A percentile compares a stretch with the other conserved stretches of the same genome.
phyloP scores from a whole-genome alignment of 2,113 vertebrate genomes.

The Corythoichthys intestinalis region DNA sequence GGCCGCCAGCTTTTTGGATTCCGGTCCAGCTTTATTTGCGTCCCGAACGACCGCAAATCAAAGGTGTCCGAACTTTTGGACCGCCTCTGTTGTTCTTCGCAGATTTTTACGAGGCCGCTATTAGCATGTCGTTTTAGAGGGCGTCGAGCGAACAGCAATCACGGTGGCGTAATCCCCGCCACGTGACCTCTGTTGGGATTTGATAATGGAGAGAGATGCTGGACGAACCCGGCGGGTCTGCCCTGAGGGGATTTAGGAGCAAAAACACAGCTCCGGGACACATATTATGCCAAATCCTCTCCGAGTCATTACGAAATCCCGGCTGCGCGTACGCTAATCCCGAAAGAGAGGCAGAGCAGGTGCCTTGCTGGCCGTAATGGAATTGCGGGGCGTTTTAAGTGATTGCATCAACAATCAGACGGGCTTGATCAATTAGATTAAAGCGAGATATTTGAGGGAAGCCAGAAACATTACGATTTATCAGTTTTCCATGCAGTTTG shows the following conservation, averaged over 20 bases:
- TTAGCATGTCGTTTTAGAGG: constrained; percentile 42
- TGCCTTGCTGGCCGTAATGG: constrained; percentile 55
- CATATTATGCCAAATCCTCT: constrained; percentile 63
- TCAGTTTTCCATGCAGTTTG: neutral
- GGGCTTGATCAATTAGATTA: constrained; percentile 43
- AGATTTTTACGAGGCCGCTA: constrained; percentile 45
- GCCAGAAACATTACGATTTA: neutral
- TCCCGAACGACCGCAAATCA: constrained; percentile 56
- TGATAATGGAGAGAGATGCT: constrained; percentile 37
- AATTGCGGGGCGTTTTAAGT: constrained; percentile 49
- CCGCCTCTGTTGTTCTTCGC: constrained; percentile 32
- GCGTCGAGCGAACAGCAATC: constrained; percentile 52
- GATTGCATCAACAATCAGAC: constrained; percentile 51
- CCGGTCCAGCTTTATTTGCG: constrained; percentile 12
- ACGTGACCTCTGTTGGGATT: constrained; percentile 51
- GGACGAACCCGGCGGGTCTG: constrained; percentile 42
- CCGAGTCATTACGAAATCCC: constrained; percentile 62
- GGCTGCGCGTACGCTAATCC: constrained; percentile 53
- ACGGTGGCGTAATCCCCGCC: constrained; percentile 64
- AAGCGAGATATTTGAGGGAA: constrained; percentile 11
- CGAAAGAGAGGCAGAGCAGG: constrained; percentile 48
- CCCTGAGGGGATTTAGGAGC: constrained; percentile 58
- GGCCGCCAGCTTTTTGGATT: constrained; percentile 24
- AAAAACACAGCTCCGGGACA: constrained; percentile 52
- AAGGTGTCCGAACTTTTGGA: constrained; percentile 25